Conservation (phyloP, 2,888 invertebrate species). For the Apoda limacodes region DNA sequence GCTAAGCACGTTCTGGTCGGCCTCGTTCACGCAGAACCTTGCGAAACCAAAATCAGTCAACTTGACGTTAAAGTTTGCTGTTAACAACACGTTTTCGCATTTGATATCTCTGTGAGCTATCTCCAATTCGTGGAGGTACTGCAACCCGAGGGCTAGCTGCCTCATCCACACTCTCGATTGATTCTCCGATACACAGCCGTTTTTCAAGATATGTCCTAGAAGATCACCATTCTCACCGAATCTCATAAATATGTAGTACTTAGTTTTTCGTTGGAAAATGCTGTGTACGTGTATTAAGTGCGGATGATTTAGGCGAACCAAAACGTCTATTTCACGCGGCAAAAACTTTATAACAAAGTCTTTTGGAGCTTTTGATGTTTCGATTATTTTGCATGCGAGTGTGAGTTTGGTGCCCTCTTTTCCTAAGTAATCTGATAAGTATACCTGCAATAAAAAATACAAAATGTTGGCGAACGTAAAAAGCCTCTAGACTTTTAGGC, state of each 20-base stretch:
- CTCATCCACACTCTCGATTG: constrained; percentile 79
- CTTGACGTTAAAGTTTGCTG: constrained; percentile 80
- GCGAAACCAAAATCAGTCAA: constrained; percentile 88
- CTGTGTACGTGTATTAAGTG: constrained; percentile 84
- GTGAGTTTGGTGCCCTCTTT: constrained; percentile 37
- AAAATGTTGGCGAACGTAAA: no score
- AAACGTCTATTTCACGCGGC: constrained; percentile 84
- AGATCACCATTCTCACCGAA: constrained; percentile 83
- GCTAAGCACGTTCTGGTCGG: constrained; percentile 65
- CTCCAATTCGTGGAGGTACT: constrained; percentile 80
- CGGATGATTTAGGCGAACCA: constrained; percentile 80
- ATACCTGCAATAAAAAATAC: constrained; percentile 37
- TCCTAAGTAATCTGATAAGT: constrained; percentile 42
- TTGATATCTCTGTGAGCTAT: constrained; percentile 85
- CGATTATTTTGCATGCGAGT: constrained; percentile 81
- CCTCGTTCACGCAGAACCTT: constrained; percentile 48
- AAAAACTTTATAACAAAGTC: constrained; percentile 86
- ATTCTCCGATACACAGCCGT: constrained; percentile 76
- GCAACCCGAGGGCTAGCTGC: constrained; percentile 76
- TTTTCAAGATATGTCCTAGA: constrained; percentile 76
- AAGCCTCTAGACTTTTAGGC: no score
- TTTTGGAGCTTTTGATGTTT: constrained; percentile 77
- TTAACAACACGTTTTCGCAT: constrained; percentile 83
- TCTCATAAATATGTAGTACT: constrained; percentile 85
- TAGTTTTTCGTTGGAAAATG: constrained; percentile 76